Percentiles rank a stretch among this genome's conserved stretches.
These are phyloP conservation scores for Cantharis nigra DNA, from an alignment of 2,888 invertebrate genomes.

Conservation along the genomic window DNA sequence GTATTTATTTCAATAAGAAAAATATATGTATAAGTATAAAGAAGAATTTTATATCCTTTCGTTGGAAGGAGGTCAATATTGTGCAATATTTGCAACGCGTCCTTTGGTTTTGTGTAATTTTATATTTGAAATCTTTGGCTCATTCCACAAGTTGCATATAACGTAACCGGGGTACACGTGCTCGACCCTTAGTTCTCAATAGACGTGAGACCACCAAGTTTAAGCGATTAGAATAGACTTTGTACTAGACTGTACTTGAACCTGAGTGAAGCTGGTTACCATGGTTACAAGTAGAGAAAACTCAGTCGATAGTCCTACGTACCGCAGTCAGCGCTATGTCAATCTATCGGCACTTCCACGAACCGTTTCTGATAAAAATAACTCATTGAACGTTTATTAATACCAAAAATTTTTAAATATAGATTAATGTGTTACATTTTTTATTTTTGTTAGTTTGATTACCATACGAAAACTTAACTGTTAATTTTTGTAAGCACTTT, in stretches of 20 bases:
- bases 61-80: neutral
- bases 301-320: conserved; percentile 47
- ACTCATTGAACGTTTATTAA: conserved; percentile 14
- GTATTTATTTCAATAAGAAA: neutral
- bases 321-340: conserved; percentile 33
- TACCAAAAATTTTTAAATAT: neutral
- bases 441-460: neutral
- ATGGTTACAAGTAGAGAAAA: conserved; percentile 48
- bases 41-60: neutral
- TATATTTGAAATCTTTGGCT: conserved; percentile 16
- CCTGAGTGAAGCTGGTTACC: conserved; percentile 47
- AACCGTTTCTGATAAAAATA: conserved; percentile 33
- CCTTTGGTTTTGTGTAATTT: conserved; percentile 12
- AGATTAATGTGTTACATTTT: neutral
- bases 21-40: conserved; percentile 2
- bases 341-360: conserved; percentile 35
- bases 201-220: conserved; percentile 33
- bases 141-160: conserved; percentile 40
- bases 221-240: conserved; percentile 40
- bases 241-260: conserved; percentile 50
- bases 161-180: conserved; percentile 23
- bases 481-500: neutral
- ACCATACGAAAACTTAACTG: neutral
- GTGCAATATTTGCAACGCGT: conserved; percentile 4
- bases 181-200: conserved; percentile 18